Conservation (phyloP, 2,797 vertebrate species). For the Buphagus erythrorhynchus region DNA sequence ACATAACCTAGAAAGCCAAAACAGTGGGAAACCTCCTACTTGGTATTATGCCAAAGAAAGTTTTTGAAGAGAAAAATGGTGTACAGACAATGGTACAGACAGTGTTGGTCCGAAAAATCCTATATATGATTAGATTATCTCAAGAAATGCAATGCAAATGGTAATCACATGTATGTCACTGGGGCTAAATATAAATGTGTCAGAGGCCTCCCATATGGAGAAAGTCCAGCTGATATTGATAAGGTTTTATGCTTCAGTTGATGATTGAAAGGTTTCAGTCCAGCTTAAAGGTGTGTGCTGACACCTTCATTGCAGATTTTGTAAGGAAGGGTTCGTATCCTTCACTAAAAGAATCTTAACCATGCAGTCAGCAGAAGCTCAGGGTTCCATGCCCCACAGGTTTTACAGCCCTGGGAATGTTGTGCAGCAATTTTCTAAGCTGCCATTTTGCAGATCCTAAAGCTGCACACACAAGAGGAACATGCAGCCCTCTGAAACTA, state of each 20-base stretch:
- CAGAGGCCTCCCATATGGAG: not conserved
- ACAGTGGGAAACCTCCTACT: slow-evolving; percentile 32
- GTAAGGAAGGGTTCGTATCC: not conserved
- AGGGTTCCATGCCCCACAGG: not conserved
- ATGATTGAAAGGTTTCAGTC: slow-evolving; percentile 28
- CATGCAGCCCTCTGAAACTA: not conserved
- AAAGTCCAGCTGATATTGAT: slow-evolving; percentile 39
- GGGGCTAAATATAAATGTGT: slow-evolving; percentile 35
- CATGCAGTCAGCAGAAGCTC: not conserved
- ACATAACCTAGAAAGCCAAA: not conserved
- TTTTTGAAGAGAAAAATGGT: not conserved
- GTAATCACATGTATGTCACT: not conserved
- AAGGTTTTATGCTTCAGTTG: slow-evolving; percentile 17
- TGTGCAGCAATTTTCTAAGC: not conserved
- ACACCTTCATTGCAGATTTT: not conserved
- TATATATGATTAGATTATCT: slow-evolving; percentile 14
- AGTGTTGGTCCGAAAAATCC: not conserved
- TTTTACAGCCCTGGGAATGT: not conserved
- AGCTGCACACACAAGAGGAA: not conserved
- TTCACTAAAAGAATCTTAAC: not conserved
- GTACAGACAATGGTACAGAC: not conserved
- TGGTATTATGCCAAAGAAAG: slow-evolving; percentile 6
- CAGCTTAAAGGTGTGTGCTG: not conserved
- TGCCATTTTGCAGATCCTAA: not conserved
- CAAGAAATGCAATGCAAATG: slow-evolving; percentile 3